Percentiles rank a stretch among this genome's conserved stretches.
phyloP scores from a whole-genome alignment of 2,113 vertebrate genomes.

The Sterrhoptilus dennistouni region DNA sequence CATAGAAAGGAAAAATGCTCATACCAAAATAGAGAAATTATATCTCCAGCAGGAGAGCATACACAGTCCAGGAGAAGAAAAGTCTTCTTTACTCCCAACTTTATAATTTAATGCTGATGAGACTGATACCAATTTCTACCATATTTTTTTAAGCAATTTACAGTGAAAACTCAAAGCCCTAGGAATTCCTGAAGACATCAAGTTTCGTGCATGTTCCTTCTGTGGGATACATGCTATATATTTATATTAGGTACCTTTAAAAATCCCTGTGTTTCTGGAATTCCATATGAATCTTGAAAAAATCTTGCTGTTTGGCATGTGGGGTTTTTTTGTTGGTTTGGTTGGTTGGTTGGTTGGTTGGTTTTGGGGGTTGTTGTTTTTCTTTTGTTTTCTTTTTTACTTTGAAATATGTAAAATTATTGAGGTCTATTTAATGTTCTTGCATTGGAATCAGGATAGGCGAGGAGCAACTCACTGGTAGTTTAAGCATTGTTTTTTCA shows the following conservation, averaged over 20 bases:
- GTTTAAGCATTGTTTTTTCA: not conserved
- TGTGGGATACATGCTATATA: not conserved
- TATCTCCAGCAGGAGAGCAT: not conserved
- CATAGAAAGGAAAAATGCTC: not conserved
- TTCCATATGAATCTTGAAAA: not conserved
- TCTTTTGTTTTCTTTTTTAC: not conserved
- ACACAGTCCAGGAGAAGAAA: not conserved
- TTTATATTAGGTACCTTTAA: not conserved
- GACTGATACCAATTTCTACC: not conserved
- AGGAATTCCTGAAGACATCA: not conserved
- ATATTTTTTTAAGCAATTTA: not conserved
- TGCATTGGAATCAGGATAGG: not conserved
- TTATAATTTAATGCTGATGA: not conserved
- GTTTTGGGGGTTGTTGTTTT: too few relatives aligned
- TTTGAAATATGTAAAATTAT: not conserved
- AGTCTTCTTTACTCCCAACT: not conserved
- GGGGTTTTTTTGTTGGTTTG: too few relatives aligned
- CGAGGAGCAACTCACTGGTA: not conserved
- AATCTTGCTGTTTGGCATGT: not conserved
- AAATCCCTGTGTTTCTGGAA: not conserved
- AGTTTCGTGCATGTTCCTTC: not conserved
- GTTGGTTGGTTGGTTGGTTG: too few relatives aligned
- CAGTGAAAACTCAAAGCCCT: not conserved
- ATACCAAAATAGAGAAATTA: not conserved
- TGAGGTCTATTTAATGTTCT: not conserved